Evolutionary conservation across 1,140 invertebrate species (phyloP), one percentile per base, ranked within the genome.

Genomic region (Luehdorfia chinensis): DNA sequence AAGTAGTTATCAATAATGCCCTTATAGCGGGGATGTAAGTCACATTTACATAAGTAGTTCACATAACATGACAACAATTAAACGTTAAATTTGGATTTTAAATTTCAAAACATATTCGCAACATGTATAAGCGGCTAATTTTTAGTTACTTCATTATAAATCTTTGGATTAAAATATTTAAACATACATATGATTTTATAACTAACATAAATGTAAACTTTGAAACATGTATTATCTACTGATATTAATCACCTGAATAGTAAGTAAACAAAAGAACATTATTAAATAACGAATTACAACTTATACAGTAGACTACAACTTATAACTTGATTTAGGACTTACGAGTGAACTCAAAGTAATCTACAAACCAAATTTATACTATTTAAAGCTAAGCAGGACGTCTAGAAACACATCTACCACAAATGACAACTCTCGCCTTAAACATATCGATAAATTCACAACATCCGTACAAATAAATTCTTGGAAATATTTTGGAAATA

Each of bases 371-470:
- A 61, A 55, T 60, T 60, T 67, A 72, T 59, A 71, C 66, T 78
- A 81, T 78, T 84, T 84, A 84, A 80, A 84, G 80, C 80, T 84
- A 78, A 73, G 68, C 67, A 79, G 75, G 78, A 83, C 75, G 75
- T 59, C 71, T 62, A 68, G 54, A 69, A 59, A 75, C 56, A 73
- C 32, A 64, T 60, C 45, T 53, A 43, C 50, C 32, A 57, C 49
- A 37, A 62, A 49, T 53, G 48, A 63, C 58, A 59, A 57, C 58
- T 63, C 58, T 57, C 58, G 51, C 51, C 31, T 54, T 55, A 50
- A 50, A 50, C 46, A 50, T 54, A 60, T 59, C 52, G 49, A 46
- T 50, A 62, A 59, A 55, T 61, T 61, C 57, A 63, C 54, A 52
- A 69, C 65, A 65, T 61, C 55, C 73, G 56, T 66, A 74, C 67